Evolutionary conservation across 2,113 vertebrate species (phyloP), one percentile per base, ranked within the genome.

Genomic region (Gavia stellata): DNA sequence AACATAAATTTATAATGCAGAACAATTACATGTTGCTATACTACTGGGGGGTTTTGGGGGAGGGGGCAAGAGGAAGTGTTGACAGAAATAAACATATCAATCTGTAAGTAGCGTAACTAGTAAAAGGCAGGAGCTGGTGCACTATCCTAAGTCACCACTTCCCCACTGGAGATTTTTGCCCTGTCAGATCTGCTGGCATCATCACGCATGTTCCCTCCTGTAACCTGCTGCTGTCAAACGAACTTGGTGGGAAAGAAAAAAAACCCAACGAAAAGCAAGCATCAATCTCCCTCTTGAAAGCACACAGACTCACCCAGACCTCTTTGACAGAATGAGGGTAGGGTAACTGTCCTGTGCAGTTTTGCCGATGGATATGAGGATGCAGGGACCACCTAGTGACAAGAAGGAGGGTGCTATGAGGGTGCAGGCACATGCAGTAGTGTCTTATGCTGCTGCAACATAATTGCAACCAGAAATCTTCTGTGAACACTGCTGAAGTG

Each of bases 1-100:
- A 82, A 18, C 5, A 31, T 28, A 68, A 75, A 67, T 15, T 47
- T 13, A 53, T 33, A 49, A 56, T 33, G 31, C 18, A 40, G 6
- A 20, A 66, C 14, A 66, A 15, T 10, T 42, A 42, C 5, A 26
- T 34, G 4, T 29, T 90, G 3, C 24, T 70, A 8, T 65, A n/a
- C 34, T 47, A 15, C 36, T 55, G 19, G 0, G 6, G 3, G 1
- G 2, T 61, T 71, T 52, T 6, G 9, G 18, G 2, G 3, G 2
- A 26, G 4, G 5, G n/a, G 3, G 10, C 1, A 0, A 71, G 31
- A 73, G 23, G 70, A 68, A 73, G 4, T 0, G 6, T 44, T 21
- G 17, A 47, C 5, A 19, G 38, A 67, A 94, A 81, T 17, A 40
- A 28, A 20, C 1, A 3, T 44, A 55, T 38, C 17, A 62, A 20